A percentile compares a stretch with the other conserved stretches of the same genome.
phyloP scores from a whole-genome alignment of 2,888 invertebrate species.

The Volucella inanis region DNA sequence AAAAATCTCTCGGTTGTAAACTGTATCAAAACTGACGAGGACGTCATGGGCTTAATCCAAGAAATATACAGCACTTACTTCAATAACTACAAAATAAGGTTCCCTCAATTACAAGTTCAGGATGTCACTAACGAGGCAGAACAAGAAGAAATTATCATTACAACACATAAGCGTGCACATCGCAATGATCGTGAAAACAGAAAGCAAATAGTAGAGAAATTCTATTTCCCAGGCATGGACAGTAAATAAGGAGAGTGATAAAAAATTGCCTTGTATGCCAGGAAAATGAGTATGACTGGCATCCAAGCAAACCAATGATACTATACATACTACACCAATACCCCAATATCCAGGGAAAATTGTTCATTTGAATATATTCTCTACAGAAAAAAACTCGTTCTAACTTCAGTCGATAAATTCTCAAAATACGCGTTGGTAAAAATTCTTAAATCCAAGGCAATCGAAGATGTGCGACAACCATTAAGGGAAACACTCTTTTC shows the following conservation, averaged over 20 bases:
- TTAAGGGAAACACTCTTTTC: neutral
- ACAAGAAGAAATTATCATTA: neutral
- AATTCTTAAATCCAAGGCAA: neutral
- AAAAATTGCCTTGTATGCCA: neutral
- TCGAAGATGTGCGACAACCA: neutral
- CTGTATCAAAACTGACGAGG: neutral
- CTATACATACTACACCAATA: neutral
- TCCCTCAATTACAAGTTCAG: neutral
- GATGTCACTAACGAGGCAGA: neutral
- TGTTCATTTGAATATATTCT: neutral
- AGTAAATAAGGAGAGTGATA: neutral
- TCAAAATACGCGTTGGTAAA: neutral
- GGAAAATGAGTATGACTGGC: neutral
- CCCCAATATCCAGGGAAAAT: constrained; percentile 1
- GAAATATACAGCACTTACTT: constrained; percentile 1
- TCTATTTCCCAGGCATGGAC: neutral
- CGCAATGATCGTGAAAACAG: neutral
- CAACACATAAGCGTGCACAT: no score
- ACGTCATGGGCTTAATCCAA: neutral
- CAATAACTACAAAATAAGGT: neutral
- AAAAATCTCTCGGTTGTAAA: constrained; percentile 11
- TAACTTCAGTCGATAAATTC: neutral
- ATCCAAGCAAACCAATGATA: neutral
- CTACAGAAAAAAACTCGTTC: neutral
- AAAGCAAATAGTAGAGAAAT: neutral